Percentiles rank a stretch among this genome's conserved stretches.
Evolutionary conservation across 1,140 invertebrate species (phyloP).

Genomic region (Pseudobourletiella spinata): DNA sequence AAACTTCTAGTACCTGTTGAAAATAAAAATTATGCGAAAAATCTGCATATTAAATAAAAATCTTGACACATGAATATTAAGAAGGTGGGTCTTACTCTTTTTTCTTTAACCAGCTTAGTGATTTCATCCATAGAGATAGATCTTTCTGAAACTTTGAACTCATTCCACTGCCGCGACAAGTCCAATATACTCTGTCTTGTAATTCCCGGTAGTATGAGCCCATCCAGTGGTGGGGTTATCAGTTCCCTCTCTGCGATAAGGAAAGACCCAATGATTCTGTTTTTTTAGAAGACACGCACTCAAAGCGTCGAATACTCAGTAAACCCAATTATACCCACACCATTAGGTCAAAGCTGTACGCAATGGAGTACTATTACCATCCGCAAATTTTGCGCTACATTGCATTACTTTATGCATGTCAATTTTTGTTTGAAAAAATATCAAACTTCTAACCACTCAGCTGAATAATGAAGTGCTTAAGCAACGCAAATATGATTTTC

Average conservation of each 20-base stretch:
- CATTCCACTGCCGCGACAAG: slow-evolving; percentile 71
- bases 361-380: too few species aligned
- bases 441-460: too few species aligned
- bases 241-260: slow-evolving; percentile 69
- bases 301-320: too few species aligned
- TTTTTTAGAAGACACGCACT: neutral
- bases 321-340: too few species aligned
- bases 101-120: slow-evolving; percentile 60
- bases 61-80: neutral
- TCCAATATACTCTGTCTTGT: slow-evolving; percentile 79
- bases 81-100: slow-evolving; percentile 82
- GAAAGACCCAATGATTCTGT: neutral
- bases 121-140: slow-evolving; percentile 79
- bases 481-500: too few species aligned
- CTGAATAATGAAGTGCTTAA: too few species aligned
- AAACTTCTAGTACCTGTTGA: slow-evolving; percentile 80
- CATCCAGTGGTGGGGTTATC: slow-evolving; percentile 82
- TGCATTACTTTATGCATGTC: too few species aligned
- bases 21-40: slow-evolving; percentile 19
- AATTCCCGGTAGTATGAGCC: slow-evolving; percentile 87
- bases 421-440: too few species aligned
- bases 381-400: too few species aligned
- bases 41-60: neutral
- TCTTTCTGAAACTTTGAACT: slow-evolving; percentile 76
- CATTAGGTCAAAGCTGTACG: too few species aligned